These are phyloP conservation scores for Eulemur rubriventer DNA, from an alignment of 2,797 vertebrate genomes.

Conservation along the genomic window DNA sequence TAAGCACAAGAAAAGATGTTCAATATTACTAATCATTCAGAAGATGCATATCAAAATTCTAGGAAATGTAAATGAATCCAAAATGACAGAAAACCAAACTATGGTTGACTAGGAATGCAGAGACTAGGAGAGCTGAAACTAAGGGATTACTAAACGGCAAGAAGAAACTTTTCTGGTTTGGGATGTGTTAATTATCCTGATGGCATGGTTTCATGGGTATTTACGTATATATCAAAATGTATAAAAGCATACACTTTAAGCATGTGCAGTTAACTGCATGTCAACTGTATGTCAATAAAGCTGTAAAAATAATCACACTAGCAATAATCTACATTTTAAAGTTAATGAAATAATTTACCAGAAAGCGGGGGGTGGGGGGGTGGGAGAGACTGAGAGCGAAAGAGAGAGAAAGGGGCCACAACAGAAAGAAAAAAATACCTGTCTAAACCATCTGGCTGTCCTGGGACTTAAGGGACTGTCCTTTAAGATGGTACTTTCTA, in stretches of 20 bases:
- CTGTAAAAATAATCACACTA: neutral
- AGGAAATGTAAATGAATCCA: neutral
- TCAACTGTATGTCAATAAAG: neutral
- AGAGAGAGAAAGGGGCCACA: too few relatives aligned
- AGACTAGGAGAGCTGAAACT: neutral
- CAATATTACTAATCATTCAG: neutral
- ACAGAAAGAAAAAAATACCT: too few relatives aligned
- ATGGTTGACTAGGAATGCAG: too few relatives aligned
- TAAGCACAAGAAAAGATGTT: neutral
- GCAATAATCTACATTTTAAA: neutral
- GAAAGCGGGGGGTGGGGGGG: fast-evolving
- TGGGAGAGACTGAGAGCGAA: too few relatives aligned
- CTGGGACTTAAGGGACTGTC: neutral
- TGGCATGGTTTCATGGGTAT: neutral
- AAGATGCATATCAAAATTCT: neutral
- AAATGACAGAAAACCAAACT: neutral
- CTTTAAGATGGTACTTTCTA: neutral
- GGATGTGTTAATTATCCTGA: neutral
- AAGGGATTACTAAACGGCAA: neutral
- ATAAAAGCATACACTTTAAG: neutral
- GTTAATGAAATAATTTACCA: neutral
- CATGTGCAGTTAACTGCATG: neutral
- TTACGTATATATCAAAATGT: neutral
- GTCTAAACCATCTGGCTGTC: neutral
- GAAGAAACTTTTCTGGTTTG: neutral